A percentile compares a stretch with the other conserved stretches of the same genome.
phyloP scores from a whole-genome alignment of 2,888 invertebrate species.

The Digitonthophagus gazella region DNA sequence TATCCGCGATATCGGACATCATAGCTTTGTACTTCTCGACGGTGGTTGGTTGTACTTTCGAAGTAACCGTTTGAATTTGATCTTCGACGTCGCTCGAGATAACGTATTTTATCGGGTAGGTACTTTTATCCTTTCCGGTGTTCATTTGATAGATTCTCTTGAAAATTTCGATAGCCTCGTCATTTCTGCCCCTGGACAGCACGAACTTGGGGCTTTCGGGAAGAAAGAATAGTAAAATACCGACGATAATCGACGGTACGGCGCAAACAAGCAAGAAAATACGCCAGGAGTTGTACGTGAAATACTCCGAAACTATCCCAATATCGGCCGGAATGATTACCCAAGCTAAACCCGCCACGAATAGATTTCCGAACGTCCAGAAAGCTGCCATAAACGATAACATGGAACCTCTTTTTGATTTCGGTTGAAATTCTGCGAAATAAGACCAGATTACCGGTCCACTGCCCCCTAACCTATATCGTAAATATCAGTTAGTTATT shows the following conservation, averaged over 20 bases:
- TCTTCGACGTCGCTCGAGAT: conserved; percentile 57
- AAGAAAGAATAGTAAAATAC: conserved; percentile 74
- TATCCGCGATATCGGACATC: conserved; percentile 73
- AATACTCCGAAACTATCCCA: conserved; percentile 64
- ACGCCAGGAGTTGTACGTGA: conserved; percentile 89
- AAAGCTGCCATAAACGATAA: conserved; percentile 92
- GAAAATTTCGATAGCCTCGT: conserved; percentile 80
- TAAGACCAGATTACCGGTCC: conserved; percentile 95
- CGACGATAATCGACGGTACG: conserved; percentile 84
- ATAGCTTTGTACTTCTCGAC: conserved; percentile 68
- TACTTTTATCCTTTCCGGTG: conserved; percentile 70
- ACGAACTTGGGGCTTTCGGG: conserved; percentile 93
- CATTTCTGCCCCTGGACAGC: conserved; percentile 73
- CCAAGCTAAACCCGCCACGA: conserved; percentile 84
- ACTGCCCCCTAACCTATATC: conserved; percentile 79
- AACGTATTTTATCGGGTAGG: conserved; percentile 74
- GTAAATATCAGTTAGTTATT: conserved; percentile 29
- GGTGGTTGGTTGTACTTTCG: conserved; percentile 45
- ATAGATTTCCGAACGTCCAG: conserved; percentile 91
- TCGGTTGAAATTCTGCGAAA: conserved; percentile 93
- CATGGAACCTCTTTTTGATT: conserved; percentile 87
- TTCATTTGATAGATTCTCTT: conserved; percentile 78
- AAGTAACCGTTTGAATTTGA: conserved; percentile 48
- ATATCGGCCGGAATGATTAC: conserved; percentile 73
- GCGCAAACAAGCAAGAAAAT: conserved; percentile 87